Evolutionary conservation across 2,888 invertebrate species (phyloP).

Genomic region (Aspidiotus rigidus): DNA sequence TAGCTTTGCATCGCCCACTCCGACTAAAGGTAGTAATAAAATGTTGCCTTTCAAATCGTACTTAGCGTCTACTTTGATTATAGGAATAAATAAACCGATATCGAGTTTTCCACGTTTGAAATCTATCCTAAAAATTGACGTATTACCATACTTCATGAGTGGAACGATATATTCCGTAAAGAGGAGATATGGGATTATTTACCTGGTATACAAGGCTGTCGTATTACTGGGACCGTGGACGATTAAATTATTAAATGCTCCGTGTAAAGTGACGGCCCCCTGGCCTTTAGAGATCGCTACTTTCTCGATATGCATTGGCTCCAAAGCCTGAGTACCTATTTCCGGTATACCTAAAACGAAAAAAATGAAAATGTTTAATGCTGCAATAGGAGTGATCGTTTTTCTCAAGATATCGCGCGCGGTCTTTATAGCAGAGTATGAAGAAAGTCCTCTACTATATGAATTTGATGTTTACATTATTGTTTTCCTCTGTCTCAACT

Average conservation of each 20-base stretch:
- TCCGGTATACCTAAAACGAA: conserved; percentile 48
- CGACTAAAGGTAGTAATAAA: conserved; percentile 50
- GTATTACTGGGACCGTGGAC: conserved; percentile 53
- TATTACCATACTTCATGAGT: background rate
- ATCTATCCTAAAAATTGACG: conserved; percentile 45
- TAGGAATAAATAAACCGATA: conserved; percentile 50
- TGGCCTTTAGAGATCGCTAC: conserved; percentile 51
- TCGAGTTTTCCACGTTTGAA: conserved; percentile 47
- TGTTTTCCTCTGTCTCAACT: too few species aligned
- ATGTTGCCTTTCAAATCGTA: conserved; percentile 54
- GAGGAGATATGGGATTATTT: conserved; percentile 36
- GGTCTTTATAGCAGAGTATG: too few species aligned
- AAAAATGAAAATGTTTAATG: too few species aligned
- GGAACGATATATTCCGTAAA: background rate
- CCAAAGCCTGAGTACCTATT: conserved; percentile 51
- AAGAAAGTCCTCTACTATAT: too few species aligned
- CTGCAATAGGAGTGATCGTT: too few species aligned
- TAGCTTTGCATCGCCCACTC: conserved; percentile 50
- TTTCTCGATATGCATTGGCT: conserved; percentile 49
- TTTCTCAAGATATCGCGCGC: too few species aligned
- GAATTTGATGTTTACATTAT: too few species aligned
- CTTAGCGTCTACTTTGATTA: conserved; percentile 49
- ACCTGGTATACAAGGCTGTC: conserved; percentile 45
- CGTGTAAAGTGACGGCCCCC: conserved; percentile 49
- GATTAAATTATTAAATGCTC: conserved; percentile 50